Evolutionary conservation across 2,888 invertebrate species (phyloP), one percentile per base, ranked within the genome.

Genomic region (Colletes collaris): DNA sequence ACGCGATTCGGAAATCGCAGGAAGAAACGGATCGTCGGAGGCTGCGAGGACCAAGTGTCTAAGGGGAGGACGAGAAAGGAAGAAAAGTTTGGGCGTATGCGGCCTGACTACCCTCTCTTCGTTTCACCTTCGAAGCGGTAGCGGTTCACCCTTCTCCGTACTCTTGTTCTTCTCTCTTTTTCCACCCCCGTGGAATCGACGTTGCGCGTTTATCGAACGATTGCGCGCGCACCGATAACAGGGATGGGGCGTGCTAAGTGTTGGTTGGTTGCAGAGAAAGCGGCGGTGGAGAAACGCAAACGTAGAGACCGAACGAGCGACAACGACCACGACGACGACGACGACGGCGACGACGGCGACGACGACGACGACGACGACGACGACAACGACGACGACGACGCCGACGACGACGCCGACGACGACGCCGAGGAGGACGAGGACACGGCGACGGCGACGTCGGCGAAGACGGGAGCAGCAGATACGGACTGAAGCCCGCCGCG

Each of bases 151-250:
- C 63, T 62, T 55, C 65, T 46, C 19, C 11, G 37, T 35, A 52
- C 13, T 27, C 27, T 53, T 58, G 67, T 53, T 27, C 60, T 63
- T 65, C 69, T 62, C 79, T 62, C 71, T 64, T 56, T 63, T 76
- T 66, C 87, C 87, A 84, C 86, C 86, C 88, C 84, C 88, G 81
- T 79, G 53, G 72, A 77, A 91, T 90, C 89, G 90, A 89, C 91
- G 89, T 90, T 76, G 90, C 88, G 90, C 92, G 89, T 91, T 92
- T 93, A 93, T 93, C 93, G 93, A 93, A 91, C 93, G 89, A 90
- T 80, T 93, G 93, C 93, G 93, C 93, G 93, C 92, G 93, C 93
- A 92, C 76, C 59, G 79, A 75, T 73, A 76, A 82, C 76, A 58
- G 83, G 77, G 66, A 81, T 76, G 90, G 92, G 92, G 91, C 90